Evolutionary conservation across 1,140 invertebrate species (phyloP), one percentile per base, ranked within the genome.

Genomic region (Drosophila cardini): DNA sequence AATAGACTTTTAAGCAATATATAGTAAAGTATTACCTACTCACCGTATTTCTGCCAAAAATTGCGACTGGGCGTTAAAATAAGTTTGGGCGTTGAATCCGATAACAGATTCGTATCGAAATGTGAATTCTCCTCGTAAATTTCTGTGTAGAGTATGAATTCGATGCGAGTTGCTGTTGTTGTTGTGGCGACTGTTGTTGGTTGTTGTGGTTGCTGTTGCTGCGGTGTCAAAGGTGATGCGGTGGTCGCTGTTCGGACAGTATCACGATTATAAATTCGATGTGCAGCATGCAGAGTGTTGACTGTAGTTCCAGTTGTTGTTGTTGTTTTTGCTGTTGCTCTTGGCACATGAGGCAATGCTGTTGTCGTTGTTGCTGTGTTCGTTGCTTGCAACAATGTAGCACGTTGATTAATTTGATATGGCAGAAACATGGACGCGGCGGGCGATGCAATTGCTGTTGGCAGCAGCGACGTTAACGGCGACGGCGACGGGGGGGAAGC

Each of bases 391-490:
- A 89, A 89, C 84, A 89, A 89, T 89, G 84, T 89, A 85, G 85
- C 80, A 90, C 84, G 80, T 90, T 89, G 84, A 89, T 89, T 89
- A 89, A 89, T 89, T 85, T 89, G 84, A 89, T 89, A 89, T 84
- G 85, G 84, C 85, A 89, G 74, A 64, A 89, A 72, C 84, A 87
- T 89, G 78, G 85, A 89, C 84, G 80, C 79, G 69, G 76, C 84
- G 69, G 76, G 64, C 72, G 75, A 73, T 74, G 70, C 79, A 43
- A 38, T 21, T 72, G 79, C 43, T 45, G 48, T 26, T 30, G 46
- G 21, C 1, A n/a, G 18, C 13, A 13, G 21, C 21, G 26, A 26
- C 18, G 56, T 18, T 10, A 16, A 32, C 38, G 18, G 21, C 21
- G 26, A 26, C 18, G 56, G 36, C 15, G 30, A 32, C 38, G 18